Evolutionary conservation across 2,888 invertebrate species (phyloP), one percentile per base, ranked within the genome.

Genomic region (Hypercompe scribonia): DNA sequence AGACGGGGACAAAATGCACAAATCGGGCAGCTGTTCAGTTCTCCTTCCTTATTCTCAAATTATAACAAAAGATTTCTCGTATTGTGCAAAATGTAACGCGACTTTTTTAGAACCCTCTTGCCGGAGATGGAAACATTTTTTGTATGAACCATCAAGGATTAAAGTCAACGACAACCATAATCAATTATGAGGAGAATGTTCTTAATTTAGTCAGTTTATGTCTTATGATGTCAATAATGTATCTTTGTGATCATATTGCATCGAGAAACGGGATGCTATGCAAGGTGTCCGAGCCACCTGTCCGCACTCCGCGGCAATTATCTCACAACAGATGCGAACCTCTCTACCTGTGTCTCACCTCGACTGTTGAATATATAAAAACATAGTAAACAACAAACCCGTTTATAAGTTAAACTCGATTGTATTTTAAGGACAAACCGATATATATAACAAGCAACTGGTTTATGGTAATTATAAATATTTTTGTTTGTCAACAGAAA

Each of bases 401-500:
- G 81, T 87, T 84, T 81, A 66, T 66, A 76, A 79, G 61, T 79
- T 65, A 80, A 76, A 76, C 74, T 77, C 74, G 72, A 74, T 78
- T 74, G 75, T 73, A 75, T 70, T 42, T n/a, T 64, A 77, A 70
- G 36, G 69, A 18, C 18, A 61, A 18, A 5, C 31, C 31, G 42
- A 54, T 46, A 34, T 65, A 58, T 24, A 64, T 24, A 34, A 11
- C 64, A 65, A 65, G n/a, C 24, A 21, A 36, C 63, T 63, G 36
- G 31, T 64, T 63, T 70, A 61, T 70, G 18, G 3, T 18, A 68
- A 54, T 68, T 69, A 78, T 28, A 68, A 72, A 68, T 68, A 64
- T 58, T 71, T 81, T 77, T 77, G 68, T 78, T 94, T 93, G 91
- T 90, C 85, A 80, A 91, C 96, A 97, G 98, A 98, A 91, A 97